A percentile compares a stretch with the other conserved stretches of the same genome.
These are phyloP conservation scores for Python bivittatus DNA, from an alignment of 2,113 vertebrate genomes.

Conservation along the genomic window DNA sequence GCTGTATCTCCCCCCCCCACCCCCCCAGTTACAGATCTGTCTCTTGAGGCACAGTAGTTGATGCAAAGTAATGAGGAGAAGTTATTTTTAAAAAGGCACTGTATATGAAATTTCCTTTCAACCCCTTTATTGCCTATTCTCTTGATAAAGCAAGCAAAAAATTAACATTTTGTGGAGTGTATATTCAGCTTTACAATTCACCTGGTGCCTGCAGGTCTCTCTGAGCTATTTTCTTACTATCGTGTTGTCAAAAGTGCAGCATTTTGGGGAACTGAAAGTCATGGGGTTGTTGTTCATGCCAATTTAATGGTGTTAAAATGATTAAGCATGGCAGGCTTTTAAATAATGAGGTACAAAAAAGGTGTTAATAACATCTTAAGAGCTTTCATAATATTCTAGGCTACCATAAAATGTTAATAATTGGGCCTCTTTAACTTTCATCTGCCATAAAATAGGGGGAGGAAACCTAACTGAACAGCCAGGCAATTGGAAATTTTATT, in stretches of 20 bases:
- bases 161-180: background rate
- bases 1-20: background rate
- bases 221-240: slow-evolving; percentile 54
- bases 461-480: slow-evolving; percentile 49
- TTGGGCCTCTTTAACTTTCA: slow-evolving; percentile 71
- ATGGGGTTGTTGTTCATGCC: slow-evolving; percentile 72
- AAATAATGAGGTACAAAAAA: slow-evolving; percentile 77
- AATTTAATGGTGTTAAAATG: slow-evolving; percentile 75
- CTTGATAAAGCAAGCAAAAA: background rate
- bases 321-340: slow-evolving; percentile 74
- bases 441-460: slow-evolving; percentile 64
- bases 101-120: background rate
- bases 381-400: slow-evolving; percentile 72
- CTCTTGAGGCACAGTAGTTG: background rate
- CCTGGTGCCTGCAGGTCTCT: slow-evolving; percentile 48
- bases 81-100: background rate
- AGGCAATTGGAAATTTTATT: slow-evolving; percentile 63
- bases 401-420: slow-evolving; percentile 74
- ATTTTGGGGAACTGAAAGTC: slow-evolving; percentile 60
- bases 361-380: slow-evolving; percentile 80
- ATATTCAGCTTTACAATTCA: slow-evolving; percentile 23
- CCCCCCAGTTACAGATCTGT: background rate
- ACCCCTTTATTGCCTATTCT: background rate
- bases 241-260: slow-evolving; percentile 65
- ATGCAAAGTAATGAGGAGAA: background rate